A percentile compares a stretch with the other conserved stretches of the same genome.
Conservation (phyloP, 1,140 invertebrate species). For the Limonius californicus region DNA sequence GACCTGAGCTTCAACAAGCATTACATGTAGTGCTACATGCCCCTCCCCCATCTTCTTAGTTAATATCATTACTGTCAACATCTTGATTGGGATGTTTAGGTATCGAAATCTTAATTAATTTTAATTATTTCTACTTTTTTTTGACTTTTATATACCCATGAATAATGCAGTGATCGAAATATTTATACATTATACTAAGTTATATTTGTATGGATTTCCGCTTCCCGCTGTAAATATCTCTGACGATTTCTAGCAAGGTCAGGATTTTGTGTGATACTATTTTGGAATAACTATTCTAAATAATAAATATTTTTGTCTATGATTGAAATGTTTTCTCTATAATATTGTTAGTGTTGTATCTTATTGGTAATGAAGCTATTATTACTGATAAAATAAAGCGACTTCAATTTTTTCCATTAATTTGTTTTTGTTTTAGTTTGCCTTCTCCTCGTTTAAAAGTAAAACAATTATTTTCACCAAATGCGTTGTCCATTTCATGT, state of each 20-base stretch:
- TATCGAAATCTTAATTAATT: not conserved
- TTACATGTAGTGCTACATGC: slow-evolving; percentile 63
- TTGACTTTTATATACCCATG: not conserved
- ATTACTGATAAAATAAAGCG: not conserved
- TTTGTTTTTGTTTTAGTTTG: not conserved
- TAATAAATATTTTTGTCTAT: slow-evolving; percentile 18
- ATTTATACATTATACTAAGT: not conserved
- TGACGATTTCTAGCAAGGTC: not conserved
- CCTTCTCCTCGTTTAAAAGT: not conserved
- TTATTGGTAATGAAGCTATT: not conserved
- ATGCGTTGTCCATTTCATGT: no score
- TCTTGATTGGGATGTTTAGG: not conserved
- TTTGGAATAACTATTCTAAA: slow-evolving; percentile 16
- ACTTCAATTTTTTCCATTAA: not conserved
- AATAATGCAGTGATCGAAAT: not conserved
- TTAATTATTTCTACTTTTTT: not conserved
- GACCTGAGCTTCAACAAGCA: slow-evolving; percentile 75
- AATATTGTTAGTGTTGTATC: not conserved
- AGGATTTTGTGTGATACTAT: slow-evolving; percentile 13
- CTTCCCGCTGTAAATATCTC: not conserved
- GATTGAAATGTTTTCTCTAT: not conserved
- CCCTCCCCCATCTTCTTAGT: slow-evolving; percentile 21
- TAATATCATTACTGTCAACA: not conserved
- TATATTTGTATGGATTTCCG: not conserved
- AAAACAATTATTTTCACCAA: no score